Evolutionary conservation across 2,888 invertebrate species (phyloP).

Genomic region (Yponomeuta sedellus): DNA sequence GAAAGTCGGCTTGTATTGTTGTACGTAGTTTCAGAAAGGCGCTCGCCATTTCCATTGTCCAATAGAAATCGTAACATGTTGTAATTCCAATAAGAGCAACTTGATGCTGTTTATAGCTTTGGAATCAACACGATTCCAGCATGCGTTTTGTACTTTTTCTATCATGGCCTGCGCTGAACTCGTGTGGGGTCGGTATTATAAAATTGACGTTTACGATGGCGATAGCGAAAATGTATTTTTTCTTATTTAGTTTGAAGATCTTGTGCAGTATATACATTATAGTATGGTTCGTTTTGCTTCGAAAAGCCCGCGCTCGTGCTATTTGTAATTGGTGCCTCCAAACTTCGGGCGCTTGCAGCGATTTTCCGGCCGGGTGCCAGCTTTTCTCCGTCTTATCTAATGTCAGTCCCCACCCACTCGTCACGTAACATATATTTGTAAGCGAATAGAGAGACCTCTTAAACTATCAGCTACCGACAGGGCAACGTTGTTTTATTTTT

Average conservation of each 20-base stretch:
- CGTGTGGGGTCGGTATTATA: no score
- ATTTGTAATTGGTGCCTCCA: no score
- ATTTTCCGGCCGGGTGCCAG: not conserved
- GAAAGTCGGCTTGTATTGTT: conserved; percentile 7
- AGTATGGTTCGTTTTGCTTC: no score
- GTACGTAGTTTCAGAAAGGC: not conserved
- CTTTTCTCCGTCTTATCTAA: not conserved
- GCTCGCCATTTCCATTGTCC: conserved; percentile 1
- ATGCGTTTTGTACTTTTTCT: not conserved
- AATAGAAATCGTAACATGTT: conserved; percentile 12
- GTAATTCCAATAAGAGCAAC: not conserved
- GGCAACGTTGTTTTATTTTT: no score
- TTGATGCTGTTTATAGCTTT: not conserved
- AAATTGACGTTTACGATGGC: no score
- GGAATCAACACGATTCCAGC: not conserved
- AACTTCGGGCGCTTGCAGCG: not conserved
- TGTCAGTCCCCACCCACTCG: not conserved
- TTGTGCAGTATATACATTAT: no score
- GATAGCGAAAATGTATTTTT: no score
- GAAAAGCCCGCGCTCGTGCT: no score
- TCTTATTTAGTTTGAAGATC: no score
- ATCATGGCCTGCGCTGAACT: not conserved
- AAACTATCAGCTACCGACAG: no score
- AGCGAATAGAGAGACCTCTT: no score
- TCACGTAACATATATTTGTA: not conserved